Evolutionary conservation across 2,797 vertebrate species (phyloP), one percentile per base, ranked within the genome.

Genomic region (Denticeps clupeoides): DNA sequence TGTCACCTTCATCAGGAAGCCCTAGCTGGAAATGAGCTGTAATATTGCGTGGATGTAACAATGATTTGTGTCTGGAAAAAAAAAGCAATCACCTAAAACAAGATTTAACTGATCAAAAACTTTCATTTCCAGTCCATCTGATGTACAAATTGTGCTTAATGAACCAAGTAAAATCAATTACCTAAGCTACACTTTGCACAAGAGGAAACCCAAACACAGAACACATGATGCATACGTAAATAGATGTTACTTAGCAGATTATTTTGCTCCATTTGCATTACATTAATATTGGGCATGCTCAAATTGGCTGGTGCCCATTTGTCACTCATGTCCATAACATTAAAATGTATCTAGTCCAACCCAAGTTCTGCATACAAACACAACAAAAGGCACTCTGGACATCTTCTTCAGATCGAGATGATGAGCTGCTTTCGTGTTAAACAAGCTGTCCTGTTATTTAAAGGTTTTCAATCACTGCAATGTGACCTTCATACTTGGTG

Each of bases 111-210:
- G 78, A 82, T 81, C 71, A 80, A 78, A 71, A 74, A 73, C 73
- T 77, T 81, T 80, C 68, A 76, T 80, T 82, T 81, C 71, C 73
- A 76, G 70, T 72, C 73, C 76, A 77, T 79, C 76, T 76, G 70
- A 79, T 77, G 75, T 75, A 81, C 75, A 82, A 83, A 82, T 81
- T 80, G 73, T 63, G 69, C 77, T 68, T 81, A 80, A 83, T 81
- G 78, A 82, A 82, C 68, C 70, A 40, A 67, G 65, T 70, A 75
- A 78, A 83, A 81, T 82, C 77, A 81, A 84, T 83, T 81, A 78
- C 69, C 73, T 69, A 62, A 65, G 68, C 79, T 71, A 73, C 69
- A 73, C 71, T 81, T 78, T 76, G 72, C 78, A 80, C 80, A 72
- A 69, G 70, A 72, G 66, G 55, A 63, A 73, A 74, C 62, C 59